phyloP scores from a whole-genome alignment of 2,888 invertebrate genomes.

The Scelioninae gen. 1 region DNA sequence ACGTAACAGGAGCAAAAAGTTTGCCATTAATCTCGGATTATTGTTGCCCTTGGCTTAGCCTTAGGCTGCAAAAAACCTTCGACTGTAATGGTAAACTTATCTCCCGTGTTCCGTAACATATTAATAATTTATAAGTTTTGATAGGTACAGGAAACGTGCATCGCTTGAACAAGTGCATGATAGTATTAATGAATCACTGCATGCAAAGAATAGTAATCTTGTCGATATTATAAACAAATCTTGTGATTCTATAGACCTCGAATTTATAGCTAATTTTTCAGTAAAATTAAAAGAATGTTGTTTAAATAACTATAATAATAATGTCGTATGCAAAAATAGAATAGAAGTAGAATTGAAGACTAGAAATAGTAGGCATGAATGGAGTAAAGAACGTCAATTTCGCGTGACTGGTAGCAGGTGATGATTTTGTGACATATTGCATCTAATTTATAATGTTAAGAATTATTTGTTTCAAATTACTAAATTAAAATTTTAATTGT shows the following conservation, averaged over 20 bases:
- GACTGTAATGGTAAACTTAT: no score
- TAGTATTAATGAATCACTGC: neutral
- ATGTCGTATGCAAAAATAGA: slow-evolving; percentile 12
- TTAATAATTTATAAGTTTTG: neutral
- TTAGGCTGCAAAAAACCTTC: no score
- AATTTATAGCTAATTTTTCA: slow-evolving; percentile 14
- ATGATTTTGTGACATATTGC: slow-evolving; percentile 13
- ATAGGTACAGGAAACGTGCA: neutral
- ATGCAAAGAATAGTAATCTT: neutral
- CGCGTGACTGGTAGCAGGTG: slow-evolving; percentile 56
- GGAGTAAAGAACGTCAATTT: slow-evolving; percentile 51
- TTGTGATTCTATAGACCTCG: neutral
- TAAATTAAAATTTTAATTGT: neutral
- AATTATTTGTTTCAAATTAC: neutral
- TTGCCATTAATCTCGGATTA: no score
- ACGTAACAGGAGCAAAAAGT: no score
- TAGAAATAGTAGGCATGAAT: slow-evolving; percentile 29
- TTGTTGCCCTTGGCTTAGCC: no score
- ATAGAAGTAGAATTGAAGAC: slow-evolving; percentile 29
- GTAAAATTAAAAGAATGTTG: slow-evolving; percentile 10
- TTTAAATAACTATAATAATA: slow-evolving; percentile 11
- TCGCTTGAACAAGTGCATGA: neutral
- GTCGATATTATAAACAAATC: neutral
- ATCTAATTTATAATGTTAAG: neutral
- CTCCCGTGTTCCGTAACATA: no score